Evolutionary conservation across 2,113 vertebrate genomes (phyloP).

Genomic region (Epinephelus fuscoguttatus): DNA sequence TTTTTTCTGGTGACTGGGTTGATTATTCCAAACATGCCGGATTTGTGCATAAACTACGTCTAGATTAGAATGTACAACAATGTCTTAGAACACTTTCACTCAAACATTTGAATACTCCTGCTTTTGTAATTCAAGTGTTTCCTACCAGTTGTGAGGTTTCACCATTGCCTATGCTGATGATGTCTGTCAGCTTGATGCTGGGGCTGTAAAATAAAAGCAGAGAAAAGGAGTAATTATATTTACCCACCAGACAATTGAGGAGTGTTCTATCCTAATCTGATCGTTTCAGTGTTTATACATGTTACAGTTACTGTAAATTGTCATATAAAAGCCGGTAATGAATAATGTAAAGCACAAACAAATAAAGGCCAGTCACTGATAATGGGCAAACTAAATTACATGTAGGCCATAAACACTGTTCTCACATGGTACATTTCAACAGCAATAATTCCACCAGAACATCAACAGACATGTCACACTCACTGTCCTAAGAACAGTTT

Average conservation of each 20-base stretch:
- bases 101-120: not conserved
- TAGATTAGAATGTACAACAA: not conserved
- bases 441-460: too few species aligned
- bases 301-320: not conserved
- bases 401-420: too few species aligned
- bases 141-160: slow-evolving; percentile 22
- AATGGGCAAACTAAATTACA: too few species aligned
- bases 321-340: not conserved
- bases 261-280: not conserved
- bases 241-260: not conserved
- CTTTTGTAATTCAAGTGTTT: not conserved
- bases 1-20: too few species aligned
- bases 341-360: not conserved
- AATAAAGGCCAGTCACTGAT: too few species aligned
- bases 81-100: not conserved
- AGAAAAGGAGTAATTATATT: not conserved
- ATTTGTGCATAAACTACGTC: not conserved
- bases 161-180: not conserved
- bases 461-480: too few species aligned
- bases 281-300: not conserved
- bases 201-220: slow-evolving; percentile 2
- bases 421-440: too few species aligned
- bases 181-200: slow-evolving; percentile 9
- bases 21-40: too few species aligned
- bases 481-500: too few species aligned